Evolutionary conservation across 2,888 invertebrate genomes (phyloP).

Genomic region (Noctua comes): DNA sequence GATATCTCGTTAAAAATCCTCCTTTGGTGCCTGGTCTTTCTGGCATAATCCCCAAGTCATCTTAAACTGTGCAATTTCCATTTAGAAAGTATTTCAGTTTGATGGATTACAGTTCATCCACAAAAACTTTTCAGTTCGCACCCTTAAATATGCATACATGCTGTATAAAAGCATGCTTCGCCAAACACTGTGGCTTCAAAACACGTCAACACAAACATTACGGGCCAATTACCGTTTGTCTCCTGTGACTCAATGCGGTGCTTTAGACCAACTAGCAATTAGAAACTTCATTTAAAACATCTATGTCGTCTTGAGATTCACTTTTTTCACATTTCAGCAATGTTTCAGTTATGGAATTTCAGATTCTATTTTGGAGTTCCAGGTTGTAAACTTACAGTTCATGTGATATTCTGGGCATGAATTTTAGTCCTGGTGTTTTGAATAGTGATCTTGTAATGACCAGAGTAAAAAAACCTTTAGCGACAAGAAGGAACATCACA

Average conservation of each 20-base stretch:
- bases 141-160: neutral
- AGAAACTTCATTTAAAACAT: neutral
- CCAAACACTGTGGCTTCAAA: conserved; percentile 24
- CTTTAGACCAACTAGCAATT: neutral
- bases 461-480: neutral
- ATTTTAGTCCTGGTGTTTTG: neutral
- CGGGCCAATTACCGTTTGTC: neutral
- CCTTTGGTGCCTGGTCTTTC: neutral
- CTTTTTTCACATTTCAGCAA: neutral
- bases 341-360: neutral
- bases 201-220: conserved; percentile 14
- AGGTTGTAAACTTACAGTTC: neutral
- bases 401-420: neutral
- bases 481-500: neutral
- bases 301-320: neutral
- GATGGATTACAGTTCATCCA: too few relatives aligned
- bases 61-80: neutral
- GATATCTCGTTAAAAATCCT: neutral
- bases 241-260: conserved; percentile 5
- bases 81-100: too few relatives aligned
- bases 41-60: neutral
- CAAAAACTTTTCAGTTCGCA: too few relatives aligned
- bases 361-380: neutral
- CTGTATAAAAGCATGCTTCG: conserved; percentile 57
- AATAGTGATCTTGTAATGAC: neutral